These are phyloP conservation scores for Neoaliturus tenellus DNA, from an alignment of 2,888 invertebrate species.

Conservation along the genomic window DNA sequence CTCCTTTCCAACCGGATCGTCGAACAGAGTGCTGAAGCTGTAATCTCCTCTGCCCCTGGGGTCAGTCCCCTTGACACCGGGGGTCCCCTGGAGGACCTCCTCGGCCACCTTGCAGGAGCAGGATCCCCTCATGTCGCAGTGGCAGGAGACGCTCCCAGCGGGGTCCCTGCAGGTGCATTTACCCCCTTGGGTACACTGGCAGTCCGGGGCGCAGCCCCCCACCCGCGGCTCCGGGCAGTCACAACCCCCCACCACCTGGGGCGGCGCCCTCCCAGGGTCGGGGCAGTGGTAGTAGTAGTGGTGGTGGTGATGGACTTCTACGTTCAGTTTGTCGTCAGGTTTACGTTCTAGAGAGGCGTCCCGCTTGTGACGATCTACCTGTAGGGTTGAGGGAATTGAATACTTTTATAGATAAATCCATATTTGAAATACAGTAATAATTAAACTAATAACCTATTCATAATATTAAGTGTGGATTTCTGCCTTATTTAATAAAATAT, in stretches of 20 bases:
- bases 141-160: not conserved
- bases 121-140: no score
- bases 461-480: no score
- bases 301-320: not conserved
- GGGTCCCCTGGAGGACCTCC: not conserved
- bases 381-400: no score
- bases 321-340: not conserved
- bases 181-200: no score
- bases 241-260: no score
- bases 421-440: no score
- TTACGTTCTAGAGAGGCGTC: no score
- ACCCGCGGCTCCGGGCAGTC: not conserved
- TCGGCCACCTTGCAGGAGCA: not conserved
- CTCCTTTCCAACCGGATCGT: not conserved
- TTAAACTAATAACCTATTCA: no score
- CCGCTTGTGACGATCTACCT: no score
- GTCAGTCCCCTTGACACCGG: not conserved
- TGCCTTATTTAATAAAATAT: no score
- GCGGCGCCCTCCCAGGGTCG: not conserved
- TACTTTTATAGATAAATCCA: no score
- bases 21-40: not conserved
- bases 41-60: not conserved
- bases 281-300: not conserved
- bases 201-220: not conserved
- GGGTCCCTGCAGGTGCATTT: not conserved